Evolutionary conservation across 2,113 vertebrate species (phyloP), one percentile per base, ranked within the genome.

Genomic region (Rynchops niger): DNA sequence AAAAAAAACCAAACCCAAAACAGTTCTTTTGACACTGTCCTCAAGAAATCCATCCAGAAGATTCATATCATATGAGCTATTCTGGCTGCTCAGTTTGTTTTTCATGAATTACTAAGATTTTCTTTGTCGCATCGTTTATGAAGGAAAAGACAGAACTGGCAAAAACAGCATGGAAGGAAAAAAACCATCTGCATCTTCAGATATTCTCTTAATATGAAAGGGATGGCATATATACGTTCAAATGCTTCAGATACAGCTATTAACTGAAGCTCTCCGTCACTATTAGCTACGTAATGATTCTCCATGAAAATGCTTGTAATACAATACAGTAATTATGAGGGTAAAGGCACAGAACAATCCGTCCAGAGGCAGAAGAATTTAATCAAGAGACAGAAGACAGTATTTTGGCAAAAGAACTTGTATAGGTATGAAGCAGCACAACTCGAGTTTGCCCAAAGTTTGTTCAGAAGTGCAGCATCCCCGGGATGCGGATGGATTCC

Each of bases 31-130:
- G 53, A 86, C 49, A 65, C 8, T 69, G 36, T 86, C 78, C 65
- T 70, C 36, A 85, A 73, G 61, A 95, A 95, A 82, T 61, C 42
- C 23, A 70, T 80, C 90, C 87, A 96, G 47, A 87, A 93, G 36
- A 88, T 80, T 85, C 5, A 2, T 55, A 62, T 79, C 59, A 21
- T 65, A 72, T 82, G 87, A 96, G 56, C 69, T 87, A 15, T 80
- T 86, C 78, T 91, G 92, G 55, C 82, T 94, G 73, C 61, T 71
- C 43, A 74, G 72, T 89, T 93, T 15, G 5, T 92, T 95, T 94
- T 84, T 81, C 66, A 72, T 92, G 59, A 72, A 78, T 97, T 49
- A 78, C 76, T 78, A 65, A 50, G 17, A 82, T 72, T 82, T 84
- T 81, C 82, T 85, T 67, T 87, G 32, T 87, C 13, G 4, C 7